Percentiles rank a stretch among this genome's conserved stretches.
These are phyloP conservation scores for Bombus waltoni DNA, from an alignment of 1,140 invertebrate species.

Conservation along the genomic window DNA sequence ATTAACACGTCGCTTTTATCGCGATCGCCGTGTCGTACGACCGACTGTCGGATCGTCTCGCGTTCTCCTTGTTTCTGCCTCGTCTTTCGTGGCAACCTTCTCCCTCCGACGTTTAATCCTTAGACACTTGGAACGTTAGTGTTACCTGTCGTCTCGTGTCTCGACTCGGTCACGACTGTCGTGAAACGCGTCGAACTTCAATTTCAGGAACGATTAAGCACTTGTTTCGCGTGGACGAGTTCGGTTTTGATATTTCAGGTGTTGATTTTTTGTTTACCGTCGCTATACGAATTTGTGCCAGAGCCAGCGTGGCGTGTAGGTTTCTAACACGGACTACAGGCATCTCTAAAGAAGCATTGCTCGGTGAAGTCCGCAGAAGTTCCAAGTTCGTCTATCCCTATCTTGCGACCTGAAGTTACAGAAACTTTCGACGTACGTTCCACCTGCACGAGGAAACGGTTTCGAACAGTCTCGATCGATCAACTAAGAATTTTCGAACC, in stretches of 20 bases:
- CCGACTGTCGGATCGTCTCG: constrained; percentile 5
- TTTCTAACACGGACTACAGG: no score
- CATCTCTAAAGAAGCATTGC: no score
- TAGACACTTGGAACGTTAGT: background rate
- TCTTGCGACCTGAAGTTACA: no score
- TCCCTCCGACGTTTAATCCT: background rate
- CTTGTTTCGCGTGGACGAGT: background rate
- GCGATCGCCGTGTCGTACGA: constrained; percentile 41
- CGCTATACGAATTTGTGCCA: no score
- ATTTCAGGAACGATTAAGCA: background rate
- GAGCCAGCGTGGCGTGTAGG: no score
- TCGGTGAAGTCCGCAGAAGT: no score
- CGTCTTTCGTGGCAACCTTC: background rate
- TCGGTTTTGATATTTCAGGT: background rate
- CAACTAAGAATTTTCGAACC: no score
- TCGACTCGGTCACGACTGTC: background rate
- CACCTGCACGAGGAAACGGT: no score
- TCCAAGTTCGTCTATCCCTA: no score
- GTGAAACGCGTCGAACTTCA: background rate
- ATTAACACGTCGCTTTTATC: constrained; percentile 48
- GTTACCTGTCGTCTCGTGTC: constrained; percentile 8
- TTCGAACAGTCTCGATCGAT: no score
- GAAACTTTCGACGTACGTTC: no score
- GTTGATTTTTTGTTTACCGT: no score
- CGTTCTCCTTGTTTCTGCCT: background rate